A percentile compares a stretch with the other conserved stretches of the same genome.
Evolutionary conservation across 2,797 vertebrate species (phyloP).

Genomic region (Hafferia zeledoni): DNA sequence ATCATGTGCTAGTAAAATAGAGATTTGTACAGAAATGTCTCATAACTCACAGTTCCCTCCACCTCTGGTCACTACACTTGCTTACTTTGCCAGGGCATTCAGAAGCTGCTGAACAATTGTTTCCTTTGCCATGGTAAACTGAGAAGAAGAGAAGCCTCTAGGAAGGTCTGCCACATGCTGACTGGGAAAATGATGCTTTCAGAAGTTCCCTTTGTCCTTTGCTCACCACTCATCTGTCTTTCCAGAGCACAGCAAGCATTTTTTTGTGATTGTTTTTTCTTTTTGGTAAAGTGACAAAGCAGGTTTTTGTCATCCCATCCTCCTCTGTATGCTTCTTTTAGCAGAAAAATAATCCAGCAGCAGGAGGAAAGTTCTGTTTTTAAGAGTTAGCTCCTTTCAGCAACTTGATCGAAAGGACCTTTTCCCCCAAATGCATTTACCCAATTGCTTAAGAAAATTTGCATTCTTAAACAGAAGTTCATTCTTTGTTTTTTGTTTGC

Average conservation of each 20-base stretch:
- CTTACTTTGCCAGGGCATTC: background rate
- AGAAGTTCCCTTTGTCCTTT: slow-evolving; percentile 42
- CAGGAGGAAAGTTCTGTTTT: background rate
- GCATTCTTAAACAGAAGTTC: background rate
- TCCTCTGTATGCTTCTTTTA: background rate
- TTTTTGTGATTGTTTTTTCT: background rate
- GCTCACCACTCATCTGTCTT: rapidly evolving
- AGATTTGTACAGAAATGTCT: background rate
- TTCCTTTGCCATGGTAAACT: slow-evolving; percentile 48
- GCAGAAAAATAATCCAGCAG: slow-evolving; percentile 1
- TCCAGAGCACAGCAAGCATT: background rate
- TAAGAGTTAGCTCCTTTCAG: background rate
- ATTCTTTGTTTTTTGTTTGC: background rate
- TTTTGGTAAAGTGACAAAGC: background rate
- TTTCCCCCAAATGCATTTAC: background rate
- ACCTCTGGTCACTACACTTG: background rate
- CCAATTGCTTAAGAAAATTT: background rate
- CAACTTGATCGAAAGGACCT: background rate
- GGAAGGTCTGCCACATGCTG: slow-evolving; percentile 60
- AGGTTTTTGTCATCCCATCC: background rate
- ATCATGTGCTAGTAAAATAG: background rate
- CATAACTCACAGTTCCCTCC: background rate
- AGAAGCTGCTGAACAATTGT: background rate
- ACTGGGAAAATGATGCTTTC: slow-evolving; percentile 23
- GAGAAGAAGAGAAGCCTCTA: slow-evolving; percentile 20